Base-by-base conservation (phyloP, 2,797 vertebrate species). In the Gymnoscopelus microlampas region DNA sequence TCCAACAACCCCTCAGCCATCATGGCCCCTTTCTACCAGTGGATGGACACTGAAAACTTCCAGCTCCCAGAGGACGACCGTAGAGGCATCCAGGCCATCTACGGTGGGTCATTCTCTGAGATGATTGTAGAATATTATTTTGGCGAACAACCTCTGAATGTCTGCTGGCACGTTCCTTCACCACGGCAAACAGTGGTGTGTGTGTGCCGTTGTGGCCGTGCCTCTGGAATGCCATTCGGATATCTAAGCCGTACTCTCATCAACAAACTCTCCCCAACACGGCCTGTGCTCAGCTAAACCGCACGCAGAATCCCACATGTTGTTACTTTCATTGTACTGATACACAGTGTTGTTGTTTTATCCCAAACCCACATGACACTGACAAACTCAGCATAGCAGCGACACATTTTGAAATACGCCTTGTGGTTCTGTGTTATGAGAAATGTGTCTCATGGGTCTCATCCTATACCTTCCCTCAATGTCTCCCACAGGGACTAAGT, bases 21-120 rank as follows among this genome's bases (percentile, higher is more conserved):
- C 90, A 98, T 98, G 96, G 96, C 96, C 0, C 96, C 96, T 0
- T 97, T 98, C 88, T 98, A 98, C 89, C 96, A 98, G 74, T 98
- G 96, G 96, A 96, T 98, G 86, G 96, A 98, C 53, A 97, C 95
- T 0, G 94, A 96, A 66, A 95, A 95, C 91, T 98, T 97, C 29
- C 90, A 95, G 66, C 88, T 98, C 49, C 96, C 96, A 0, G 94
- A 95, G 0, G 96, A 97, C 10, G 97, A 98, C 82, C 96, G 92
- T 62, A 91, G 84, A 6, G 97, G 97, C 74, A 96, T 98, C 85
- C 96, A 98, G 84, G 85, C 95, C 15, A 93, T 98, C 60, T 98
- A 98, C 14, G 96, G 97, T 93, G 65, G 32, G 88, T 70, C 51
- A 56, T 3, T 23, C 10, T 8, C 11, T 26, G 10, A 26, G 44